Conservation (phyloP, 2,888 invertebrate genomes). For the Branchellion lobata region DNA sequence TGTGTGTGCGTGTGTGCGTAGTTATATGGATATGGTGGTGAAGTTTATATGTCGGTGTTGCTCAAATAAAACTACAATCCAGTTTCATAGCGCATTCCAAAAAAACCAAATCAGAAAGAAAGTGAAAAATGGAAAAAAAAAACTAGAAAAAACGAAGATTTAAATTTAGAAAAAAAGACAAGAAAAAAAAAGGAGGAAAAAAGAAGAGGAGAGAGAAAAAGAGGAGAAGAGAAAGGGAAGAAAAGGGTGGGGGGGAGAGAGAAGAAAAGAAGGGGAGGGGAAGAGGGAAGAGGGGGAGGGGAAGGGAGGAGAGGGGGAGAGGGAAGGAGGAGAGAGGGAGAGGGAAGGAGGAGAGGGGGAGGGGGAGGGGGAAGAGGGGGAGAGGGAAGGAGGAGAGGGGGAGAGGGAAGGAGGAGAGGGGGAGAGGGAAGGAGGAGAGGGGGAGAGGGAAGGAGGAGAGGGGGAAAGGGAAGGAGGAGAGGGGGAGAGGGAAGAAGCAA, state of each 20-base stretch:
- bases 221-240: not conserved
- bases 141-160: too few relatives aligned
- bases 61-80: too few relatives aligned
- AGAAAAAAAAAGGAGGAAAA: too few relatives aligned
- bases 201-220: not conserved
- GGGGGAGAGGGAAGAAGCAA: too few relatives aligned
- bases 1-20: conserved; percentile 7
- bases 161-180: not conserved
- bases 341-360: not conserved
- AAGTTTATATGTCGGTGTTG: not conserved
- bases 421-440: not conserved
- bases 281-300: too few relatives aligned
- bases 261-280: not conserved
- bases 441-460: too few relatives aligned
- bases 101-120: too few relatives aligned
- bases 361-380: not conserved
- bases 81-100: too few relatives aligned
- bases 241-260: not conserved
- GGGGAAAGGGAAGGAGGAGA: too few relatives aligned
- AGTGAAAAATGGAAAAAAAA: too few relatives aligned
- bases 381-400: not conserved
- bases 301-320: not conserved
- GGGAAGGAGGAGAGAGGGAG: too few relatives aligned
- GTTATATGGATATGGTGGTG: not conserved
- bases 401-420: not conserved